Base-by-base conservation (phyloP, 2,113 vertebrate species). In the Furnarius figulus region DNA sequence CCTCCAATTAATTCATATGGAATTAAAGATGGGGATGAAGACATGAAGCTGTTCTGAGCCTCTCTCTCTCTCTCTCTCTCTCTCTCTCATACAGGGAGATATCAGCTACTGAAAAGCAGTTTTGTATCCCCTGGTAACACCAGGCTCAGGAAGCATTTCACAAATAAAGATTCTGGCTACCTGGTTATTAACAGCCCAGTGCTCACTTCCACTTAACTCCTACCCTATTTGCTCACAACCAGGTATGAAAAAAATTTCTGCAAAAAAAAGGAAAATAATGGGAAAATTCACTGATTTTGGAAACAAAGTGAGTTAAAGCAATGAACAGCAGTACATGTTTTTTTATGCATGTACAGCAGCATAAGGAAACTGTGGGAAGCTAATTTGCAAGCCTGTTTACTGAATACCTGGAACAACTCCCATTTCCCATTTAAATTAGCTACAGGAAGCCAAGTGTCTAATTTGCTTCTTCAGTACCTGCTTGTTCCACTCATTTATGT, bases 341-440 rank as follows among this genome's bases (percentile, higher is more conserved):
- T 88, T 89, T 90, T 44, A 74, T 95, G 66, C 90, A 61, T 52
- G 74, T 97, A 87, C 80, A 87, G 86, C 86, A 96, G 91, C 95
- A 96, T 93, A 96, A 97, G 95, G 96, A 95, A 96, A 90, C 95
- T 93, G 94, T 96, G 92, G 97, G 97, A 96, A 96, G 96, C 93
- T 96, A 97, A 97, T 97, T 95, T 97, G 93, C 95, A 96, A 96
- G 89, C 71, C 94, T 96, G 96, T 97, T 96, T 96, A 93, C 90
- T 92, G 96, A 96, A 94, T 92, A 96, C 96, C 96, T 96, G 95
- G 97, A 97, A 96, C 94, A 94, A 96, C 95, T 97, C 94, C 96
- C 94, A 94, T 96, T 96, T 97, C 96, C 96, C 95, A 89, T 96
- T 97, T 95, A 97, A 96, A 93, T 97, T 95, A 94, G 89, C 95